These are phyloP conservation scores for Fulica atra DNA, from an alignment of 2,113 vertebrate species.

Conservation along the genomic window DNA sequence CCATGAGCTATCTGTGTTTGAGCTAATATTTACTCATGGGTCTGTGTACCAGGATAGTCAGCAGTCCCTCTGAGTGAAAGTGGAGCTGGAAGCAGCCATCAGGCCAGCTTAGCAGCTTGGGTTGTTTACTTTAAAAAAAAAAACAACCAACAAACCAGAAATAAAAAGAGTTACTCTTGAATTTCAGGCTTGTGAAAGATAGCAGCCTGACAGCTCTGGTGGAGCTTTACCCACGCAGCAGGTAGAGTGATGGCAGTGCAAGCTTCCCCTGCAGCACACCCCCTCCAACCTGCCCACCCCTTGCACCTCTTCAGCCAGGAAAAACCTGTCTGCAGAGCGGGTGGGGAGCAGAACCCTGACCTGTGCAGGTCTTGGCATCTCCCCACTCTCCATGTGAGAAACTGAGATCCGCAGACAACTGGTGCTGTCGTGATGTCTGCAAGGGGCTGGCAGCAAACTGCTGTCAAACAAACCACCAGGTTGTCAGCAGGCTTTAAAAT, in stretches of 20 bases:
- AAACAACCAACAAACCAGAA: too few relatives aligned
- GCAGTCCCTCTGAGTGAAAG: background rate
- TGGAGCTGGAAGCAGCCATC: background rate
- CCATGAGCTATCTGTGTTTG: background rate
- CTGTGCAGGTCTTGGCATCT: background rate
- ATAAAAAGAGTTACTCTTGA: background rate
- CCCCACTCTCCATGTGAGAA: background rate
- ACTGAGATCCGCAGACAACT: background rate
- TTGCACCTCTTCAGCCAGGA: background rate
- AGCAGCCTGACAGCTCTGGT: background rate
- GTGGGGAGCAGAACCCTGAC: background rate
- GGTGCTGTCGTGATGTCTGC: rapidly evolving
- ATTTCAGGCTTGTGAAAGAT: background rate
- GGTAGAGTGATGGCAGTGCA: background rate
- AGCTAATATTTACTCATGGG: conserved; percentile 28
- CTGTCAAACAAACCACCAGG: background rate
- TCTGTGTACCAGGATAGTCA: background rate
- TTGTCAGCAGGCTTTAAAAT: background rate
- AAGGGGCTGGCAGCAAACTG: background rate
- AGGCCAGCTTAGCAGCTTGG: background rate
- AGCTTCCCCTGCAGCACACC: background rate
- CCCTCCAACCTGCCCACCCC: rapidly evolving
- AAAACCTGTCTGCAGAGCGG: background rate
- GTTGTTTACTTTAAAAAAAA: background rate
- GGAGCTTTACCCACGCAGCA: background rate